Percentiles rank a stretch among this genome's conserved stretches.
Conservation (phyloP, 2,888 invertebrate species). For the Ichneumoninae sp. region DNA sequence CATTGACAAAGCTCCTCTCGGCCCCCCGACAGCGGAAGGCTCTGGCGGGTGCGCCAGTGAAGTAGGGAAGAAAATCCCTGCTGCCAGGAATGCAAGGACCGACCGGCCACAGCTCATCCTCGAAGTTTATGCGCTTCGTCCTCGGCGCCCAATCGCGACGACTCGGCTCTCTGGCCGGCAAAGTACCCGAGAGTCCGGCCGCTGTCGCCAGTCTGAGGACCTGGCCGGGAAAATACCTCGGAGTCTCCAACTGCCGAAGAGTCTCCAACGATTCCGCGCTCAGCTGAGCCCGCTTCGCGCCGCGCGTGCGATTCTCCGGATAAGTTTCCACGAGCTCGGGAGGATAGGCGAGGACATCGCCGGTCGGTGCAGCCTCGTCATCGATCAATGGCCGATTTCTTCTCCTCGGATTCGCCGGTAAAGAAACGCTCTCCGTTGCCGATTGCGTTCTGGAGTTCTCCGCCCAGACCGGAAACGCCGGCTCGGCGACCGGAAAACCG, state of each 20-base stretch:
- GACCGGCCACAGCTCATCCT: constrained; percentile 60
- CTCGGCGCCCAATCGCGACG: constrained; percentile 22
- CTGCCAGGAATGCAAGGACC: constrained; percentile 21
- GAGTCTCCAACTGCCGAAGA: constrained; percentile 28
- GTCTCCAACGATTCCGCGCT: constrained; percentile 40
- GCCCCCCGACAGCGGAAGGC: constrained; percentile 11
- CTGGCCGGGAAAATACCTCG: constrained; percentile 39
- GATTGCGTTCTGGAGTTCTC: constrained; percentile 36
- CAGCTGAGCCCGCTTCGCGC: constrained; percentile 10
- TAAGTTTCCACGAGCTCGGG: constrained; percentile 35
- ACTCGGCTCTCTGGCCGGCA: constrained; percentile 5
- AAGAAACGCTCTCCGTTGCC: background rate
- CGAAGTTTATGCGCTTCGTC: constrained; percentile 55
- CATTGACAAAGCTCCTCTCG: background rate
- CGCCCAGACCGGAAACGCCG: background rate
- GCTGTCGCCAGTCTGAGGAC: constrained; percentile 35
- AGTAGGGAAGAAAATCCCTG: constrained; percentile 49
- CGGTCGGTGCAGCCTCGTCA: constrained; percentile 3
- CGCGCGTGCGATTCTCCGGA: constrained; percentile 32
- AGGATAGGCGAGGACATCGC: constrained; percentile 1
- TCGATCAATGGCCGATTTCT: constrained; percentile 14
- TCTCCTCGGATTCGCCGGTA: background rate
- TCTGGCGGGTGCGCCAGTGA: constrained; percentile 26
- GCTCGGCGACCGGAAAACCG: background rate
- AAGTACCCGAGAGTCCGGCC: constrained; percentile 6